Evolutionary conservation across 2,113 vertebrate genomes (phyloP).

Genomic region (Platichthys flesus): DNA sequence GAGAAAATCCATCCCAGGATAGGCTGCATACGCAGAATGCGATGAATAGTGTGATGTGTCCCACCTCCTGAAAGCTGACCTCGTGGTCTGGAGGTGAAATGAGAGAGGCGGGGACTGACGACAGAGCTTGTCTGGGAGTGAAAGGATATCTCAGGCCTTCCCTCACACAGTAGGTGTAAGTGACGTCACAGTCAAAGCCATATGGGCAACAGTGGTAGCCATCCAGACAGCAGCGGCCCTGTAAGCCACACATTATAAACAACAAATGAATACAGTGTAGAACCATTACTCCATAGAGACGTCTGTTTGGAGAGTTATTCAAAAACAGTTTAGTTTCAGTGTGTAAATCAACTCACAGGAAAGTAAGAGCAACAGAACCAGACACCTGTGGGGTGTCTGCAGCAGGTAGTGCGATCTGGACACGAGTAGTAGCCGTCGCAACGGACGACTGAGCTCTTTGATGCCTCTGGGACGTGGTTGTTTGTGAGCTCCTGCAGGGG

Average conservation of each 20-base stretch:
- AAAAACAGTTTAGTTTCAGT: background rate
- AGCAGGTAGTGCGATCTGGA: conserved; percentile 68
- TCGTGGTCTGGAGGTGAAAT: conserved; percentile 15
- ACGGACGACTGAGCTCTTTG: conserved; percentile 30
- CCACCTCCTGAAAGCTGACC: conserved; percentile 37
- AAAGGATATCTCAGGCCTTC: conserved; percentile 50
- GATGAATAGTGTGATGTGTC: background rate
- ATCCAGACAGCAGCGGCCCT: conserved; percentile 76
- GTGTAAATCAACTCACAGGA: conserved; percentile 49
- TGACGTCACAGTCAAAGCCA: conserved; percentile 66
- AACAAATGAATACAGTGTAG: background rate
- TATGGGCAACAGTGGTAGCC: conserved; percentile 72
- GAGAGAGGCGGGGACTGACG: conserved; percentile 41
- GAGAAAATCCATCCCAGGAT: background rate
- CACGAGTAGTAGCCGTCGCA: conserved; percentile 56
- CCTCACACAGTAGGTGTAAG: conserved; percentile 51
- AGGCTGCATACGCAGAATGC: too few relatives aligned
- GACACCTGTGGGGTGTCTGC: conserved; percentile 52
- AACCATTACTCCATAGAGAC: background rate
- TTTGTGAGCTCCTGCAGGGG: background rate
- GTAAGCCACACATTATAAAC: background rate
- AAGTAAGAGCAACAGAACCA: conserved; percentile 70
- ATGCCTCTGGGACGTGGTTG: background rate
- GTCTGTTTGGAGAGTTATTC: background rate
- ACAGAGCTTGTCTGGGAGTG: conserved; percentile 1